Evolutionary conservation across 2,113 vertebrate species (phyloP), one percentile per base, ranked within the genome.

Genomic region (Myrmecophaga tridactyla): DNA sequence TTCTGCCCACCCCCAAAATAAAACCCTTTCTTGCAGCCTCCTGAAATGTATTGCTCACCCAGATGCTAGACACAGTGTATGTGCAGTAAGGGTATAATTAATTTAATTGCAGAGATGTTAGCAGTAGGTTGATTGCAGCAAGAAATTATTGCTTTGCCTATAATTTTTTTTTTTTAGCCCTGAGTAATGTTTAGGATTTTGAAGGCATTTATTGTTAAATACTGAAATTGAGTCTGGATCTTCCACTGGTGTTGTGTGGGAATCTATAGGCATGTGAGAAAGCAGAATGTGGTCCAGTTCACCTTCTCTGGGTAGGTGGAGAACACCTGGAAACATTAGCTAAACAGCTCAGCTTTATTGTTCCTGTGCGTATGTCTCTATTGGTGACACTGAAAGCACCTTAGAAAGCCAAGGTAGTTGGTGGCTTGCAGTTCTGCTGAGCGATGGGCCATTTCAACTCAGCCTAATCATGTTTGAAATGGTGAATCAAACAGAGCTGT

Each of bases 141-240:
- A 73, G 48, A 87, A 93, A 73, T 93, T 88, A 82, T 29, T 83
- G 39, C 62, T 92, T 93, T 87, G 36, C 51, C 10, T 95, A 7
- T 90, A 43, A 75, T 58, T 93, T 92, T 94, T 58, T 93, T 92
- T 94, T 65, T 36, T 63, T 3, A 14, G 41, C 70, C 25, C 18
- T 67, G 15, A 72, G 23, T 84, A 36, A 13, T n/a, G 43, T 92
- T 90, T 34, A 76, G 83, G 15, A 34, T 80, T 89, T 94, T 60
- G 46, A 80, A 86, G 41, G 23, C 20, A 4, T 58, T 67, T 62
- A 21, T 34, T 43, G 14, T 85, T 80, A 92, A 86, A 77, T 89
- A 58, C 7, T 23, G 6, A 76, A 34, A 23, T 3, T 18, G 25
- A 85, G 62, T 41, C 70, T 60, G 48, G 2, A 34, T 80, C n/a